Conservation (phyloP, 2,797 vertebrate genomes). For the Spheniscus humboldti region DNA sequence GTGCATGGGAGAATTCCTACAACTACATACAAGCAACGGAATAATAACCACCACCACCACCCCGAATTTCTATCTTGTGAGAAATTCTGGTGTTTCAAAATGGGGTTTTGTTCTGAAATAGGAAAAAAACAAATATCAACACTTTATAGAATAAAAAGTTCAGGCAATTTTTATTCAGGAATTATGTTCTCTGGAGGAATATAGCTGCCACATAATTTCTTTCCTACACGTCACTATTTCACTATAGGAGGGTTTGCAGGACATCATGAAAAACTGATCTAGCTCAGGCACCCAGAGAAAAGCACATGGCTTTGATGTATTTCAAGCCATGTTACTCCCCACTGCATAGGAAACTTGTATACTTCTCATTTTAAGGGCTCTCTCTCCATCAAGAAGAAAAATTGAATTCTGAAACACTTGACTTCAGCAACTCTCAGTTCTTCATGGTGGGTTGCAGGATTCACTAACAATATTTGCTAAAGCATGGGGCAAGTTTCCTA, state of each 20-base stretch:
- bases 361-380: not conserved
- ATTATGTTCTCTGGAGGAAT: not conserved
- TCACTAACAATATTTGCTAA: not conserved
- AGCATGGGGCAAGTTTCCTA: not conserved
- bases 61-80: not conserved
- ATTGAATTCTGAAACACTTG: not conserved
- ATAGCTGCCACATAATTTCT: not conserved
- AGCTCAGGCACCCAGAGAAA: not conserved
- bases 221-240: not conserved
- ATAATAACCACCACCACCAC: accelerated
- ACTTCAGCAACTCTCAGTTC: not conserved
- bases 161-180: not conserved
- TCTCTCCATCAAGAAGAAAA: not conserved
- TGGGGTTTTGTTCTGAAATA: not conserved
- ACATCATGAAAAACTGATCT: not conserved
- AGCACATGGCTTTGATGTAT: not conserved
- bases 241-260: not conserved
- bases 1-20: not conserved
- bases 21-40: not conserved
- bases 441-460: not conserved
- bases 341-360: not conserved
- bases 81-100: not conserved
- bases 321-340: not conserved
- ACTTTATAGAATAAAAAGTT: not conserved
- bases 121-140: not conserved